Percentiles rank a stretch among this genome's conserved stretches.
phyloP scores from a whole-genome alignment of 2,888 invertebrate genomes.

The Zhengitettix transpicula region DNA sequence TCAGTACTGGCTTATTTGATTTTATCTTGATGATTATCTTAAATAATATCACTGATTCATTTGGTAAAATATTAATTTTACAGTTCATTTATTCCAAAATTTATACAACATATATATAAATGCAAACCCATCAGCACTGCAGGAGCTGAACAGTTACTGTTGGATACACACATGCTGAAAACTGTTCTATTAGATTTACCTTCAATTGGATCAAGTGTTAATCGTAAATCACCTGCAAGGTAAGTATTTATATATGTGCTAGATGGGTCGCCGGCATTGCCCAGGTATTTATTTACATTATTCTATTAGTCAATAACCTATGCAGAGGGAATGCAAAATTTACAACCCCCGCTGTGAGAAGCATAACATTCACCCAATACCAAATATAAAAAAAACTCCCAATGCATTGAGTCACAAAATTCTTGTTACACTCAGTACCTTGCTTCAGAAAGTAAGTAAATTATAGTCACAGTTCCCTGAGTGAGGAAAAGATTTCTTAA shows the following conservation, averaged over 20 bases:
- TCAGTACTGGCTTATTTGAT: background rate
- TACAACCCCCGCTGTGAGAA: too few species aligned
- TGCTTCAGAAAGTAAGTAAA: too few species aligned
- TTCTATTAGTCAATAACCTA: too few species aligned
- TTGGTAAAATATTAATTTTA: slow-evolving; percentile 14
- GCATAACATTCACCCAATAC: too few species aligned
- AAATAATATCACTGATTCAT: background rate
- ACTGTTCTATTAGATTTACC: slow-evolving; percentile 89
- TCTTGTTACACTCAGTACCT: too few species aligned
- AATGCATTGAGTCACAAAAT: too few species aligned
- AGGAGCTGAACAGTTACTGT: slow-evolving; percentile 85
- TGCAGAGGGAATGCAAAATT: too few species aligned
- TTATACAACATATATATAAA: slow-evolving; percentile 76
- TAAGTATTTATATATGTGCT: slow-evolving; percentile 27
- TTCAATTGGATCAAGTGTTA: slow-evolving; percentile 75
- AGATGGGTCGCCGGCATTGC: too few species aligned
- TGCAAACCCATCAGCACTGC: slow-evolving; percentile 77
- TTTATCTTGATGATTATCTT: slow-evolving; percentile 21
- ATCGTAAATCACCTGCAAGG: slow-evolving; percentile 75
- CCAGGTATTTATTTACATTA: too few species aligned
- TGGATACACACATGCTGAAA: slow-evolving; percentile 89
- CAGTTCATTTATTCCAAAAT: slow-evolving; percentile 86
- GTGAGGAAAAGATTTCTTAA: too few species aligned
- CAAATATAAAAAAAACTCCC: too few species aligned
- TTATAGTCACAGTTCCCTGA: too few species aligned